Evolutionary conservation across 2,888 invertebrate genomes (phyloP), one percentile per base, ranked within the genome.

Genomic region (Scotopteryx bipunctaria): DNA sequence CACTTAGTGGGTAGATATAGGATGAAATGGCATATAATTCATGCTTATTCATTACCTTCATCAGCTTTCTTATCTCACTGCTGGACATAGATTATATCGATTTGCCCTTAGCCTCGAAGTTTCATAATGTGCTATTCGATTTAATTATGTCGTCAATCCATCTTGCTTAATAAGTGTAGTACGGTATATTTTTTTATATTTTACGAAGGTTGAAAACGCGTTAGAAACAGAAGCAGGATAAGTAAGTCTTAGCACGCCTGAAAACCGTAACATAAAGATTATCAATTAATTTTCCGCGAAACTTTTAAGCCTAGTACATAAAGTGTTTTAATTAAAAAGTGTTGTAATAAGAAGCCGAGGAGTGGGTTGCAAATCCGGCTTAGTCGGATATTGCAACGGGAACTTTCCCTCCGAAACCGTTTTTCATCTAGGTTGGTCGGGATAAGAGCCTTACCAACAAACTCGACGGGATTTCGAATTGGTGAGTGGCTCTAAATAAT

Each of bases 291-390:
- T 45, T 49, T 43, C 21, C 37, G 37, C 5, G 42, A 23, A 44
- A 72, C 69, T 76, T 74, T 72, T 71, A 71, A 72, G 71, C 73
- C 74, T 63, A 61, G 61, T 68, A 66, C 69, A 78, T 81, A 81
- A 84, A 81, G 77, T 76, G 71, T 80, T 85, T 86, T 86, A 84
- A 86, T 86, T 86, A 84, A 86, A 85, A 83, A 80, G 73, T 75
- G 75, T 80, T 76, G 76, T 74, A 69, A 63, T 71, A 73, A 70
- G 71, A 72, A 71, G 71, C 66, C 69, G 66, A 23, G 67, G 74
- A 80, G 77, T 76, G 80, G 83, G 81, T 81, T 81, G 86, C 85
- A 83, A 86, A 87, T 86, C 86, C 83, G 79, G 80, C 79, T 84
- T 81, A 82, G 73, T 73, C 63, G 76, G 76, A 80, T 81, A 81